Percentiles rank a stretch among this genome's conserved stretches.
phyloP scores from a whole-genome alignment of 2,888 invertebrate genomes.

The Drosophila emarginata region DNA sequence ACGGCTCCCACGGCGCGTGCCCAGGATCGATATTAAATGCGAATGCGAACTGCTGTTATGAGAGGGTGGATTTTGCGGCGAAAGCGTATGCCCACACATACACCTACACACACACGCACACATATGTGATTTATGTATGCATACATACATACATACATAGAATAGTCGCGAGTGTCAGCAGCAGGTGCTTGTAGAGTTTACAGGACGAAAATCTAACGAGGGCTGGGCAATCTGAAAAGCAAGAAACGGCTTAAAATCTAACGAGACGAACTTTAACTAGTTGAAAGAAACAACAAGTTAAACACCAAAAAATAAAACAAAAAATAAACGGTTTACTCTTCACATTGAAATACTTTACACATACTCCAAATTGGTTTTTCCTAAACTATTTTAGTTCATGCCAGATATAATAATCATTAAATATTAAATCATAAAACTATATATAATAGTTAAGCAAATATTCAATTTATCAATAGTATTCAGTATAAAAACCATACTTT shows the following conservation, averaged over 20 bases:
- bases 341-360: neutral
- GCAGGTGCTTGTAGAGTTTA: slow-evolving; percentile 25
- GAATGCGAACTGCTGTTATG: slow-evolving; percentile 39
- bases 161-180: slow-evolving; percentile 19
- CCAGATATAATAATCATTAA: too few species aligned
- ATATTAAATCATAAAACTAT: too few species aligned
- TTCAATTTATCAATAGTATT: neutral
- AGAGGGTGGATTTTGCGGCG: slow-evolving; percentile 40
- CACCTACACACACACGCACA: neutral
- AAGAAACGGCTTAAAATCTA: neutral
- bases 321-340: neutral
- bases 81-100: neutral
- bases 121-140: neutral
- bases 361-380: too few species aligned
- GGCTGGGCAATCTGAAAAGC: neutral
- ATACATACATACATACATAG: neutral
- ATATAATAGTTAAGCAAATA: neutral
- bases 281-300: neutral
- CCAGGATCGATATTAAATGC: slow-evolving; percentile 57
- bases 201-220: neutral
- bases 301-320: too few species aligned
- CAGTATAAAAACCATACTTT: neutral
- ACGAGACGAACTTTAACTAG: slow-evolving; percentile 8
- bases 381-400: too few species aligned
- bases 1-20: slow-evolving; percentile 43